These are phyloP conservation scores for Parnassius orleans DNA, from an alignment of 2,888 invertebrate species.

Conservation along the genomic window DNA sequence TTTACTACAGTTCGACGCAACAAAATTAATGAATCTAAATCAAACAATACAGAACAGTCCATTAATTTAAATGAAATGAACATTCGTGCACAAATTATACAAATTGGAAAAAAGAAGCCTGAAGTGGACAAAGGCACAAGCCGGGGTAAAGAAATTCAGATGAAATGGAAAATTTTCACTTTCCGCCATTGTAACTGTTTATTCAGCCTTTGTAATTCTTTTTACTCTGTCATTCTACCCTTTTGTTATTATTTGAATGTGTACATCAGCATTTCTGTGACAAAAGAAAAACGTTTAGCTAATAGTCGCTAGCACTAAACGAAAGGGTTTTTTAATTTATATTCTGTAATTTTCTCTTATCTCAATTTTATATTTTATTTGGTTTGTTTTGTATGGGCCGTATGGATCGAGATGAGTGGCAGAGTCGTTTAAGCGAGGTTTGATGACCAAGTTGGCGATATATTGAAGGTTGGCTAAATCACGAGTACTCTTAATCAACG, in stretches of 20 bases:
- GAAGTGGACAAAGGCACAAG: conserved; percentile 15
- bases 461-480: too few relatives aligned
- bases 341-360: too few relatives aligned
- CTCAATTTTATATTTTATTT: too few relatives aligned
- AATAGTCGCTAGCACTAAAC: background rate
- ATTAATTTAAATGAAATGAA: conserved; percentile 22
- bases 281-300: conserved; percentile 1
- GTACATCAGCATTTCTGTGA: background rate
- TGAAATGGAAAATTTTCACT: conserved; percentile 24
- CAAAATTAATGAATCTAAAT: background rate
- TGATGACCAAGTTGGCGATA: too few relatives aligned
- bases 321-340: too few relatives aligned
- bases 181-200: conserved; percentile 15
- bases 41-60: conserved; percentile 10
- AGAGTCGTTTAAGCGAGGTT: too few relatives aligned
- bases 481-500: too few relatives aligned
- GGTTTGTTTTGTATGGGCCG: too few relatives aligned
- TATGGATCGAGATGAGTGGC: too few relatives aligned
- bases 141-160: conserved; percentile 16
- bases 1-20: background rate
- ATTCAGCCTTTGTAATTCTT: conserved; percentile 13
- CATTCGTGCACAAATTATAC: conserved; percentile 18
- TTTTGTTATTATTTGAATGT: conserved; percentile 6
- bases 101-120: conserved; percentile 16
- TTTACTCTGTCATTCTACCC: conserved; percentile 5